These are phyloP conservation scores for Caenorhabditis sp. DNA, from an alignment of 2,888 invertebrate species.

Conservation along the genomic window DNA sequence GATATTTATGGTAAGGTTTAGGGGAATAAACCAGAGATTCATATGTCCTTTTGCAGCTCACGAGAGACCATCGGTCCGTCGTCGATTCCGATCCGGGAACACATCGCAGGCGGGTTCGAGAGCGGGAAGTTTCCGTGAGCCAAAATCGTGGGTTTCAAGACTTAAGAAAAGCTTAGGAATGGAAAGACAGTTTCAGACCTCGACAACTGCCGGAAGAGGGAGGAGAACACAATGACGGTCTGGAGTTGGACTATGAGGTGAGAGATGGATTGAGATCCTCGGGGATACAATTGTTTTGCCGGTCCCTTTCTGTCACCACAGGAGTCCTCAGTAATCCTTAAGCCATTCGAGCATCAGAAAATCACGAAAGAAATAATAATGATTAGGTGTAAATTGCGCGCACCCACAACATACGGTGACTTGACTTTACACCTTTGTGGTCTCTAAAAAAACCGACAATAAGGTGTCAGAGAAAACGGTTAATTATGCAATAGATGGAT, in stretches of 20 bases:
- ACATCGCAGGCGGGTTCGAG: slow-evolving; percentile 36
- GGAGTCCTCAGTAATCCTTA: no score
- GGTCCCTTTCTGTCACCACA: no score
- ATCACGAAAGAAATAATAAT: not conserved
- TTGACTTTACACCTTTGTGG: not conserved
- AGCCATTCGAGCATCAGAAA: no score
- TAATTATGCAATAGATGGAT: slow-evolving; percentile 3
- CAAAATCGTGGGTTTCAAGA: slow-evolving; percentile 17
- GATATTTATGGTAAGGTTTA: slow-evolving; percentile 25
- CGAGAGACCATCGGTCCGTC: slow-evolving; percentile 30
- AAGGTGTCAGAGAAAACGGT: not conserved
- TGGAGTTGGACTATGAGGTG: slow-evolving; percentile 35
- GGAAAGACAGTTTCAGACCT: no score
- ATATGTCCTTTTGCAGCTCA: slow-evolving; percentile 5
- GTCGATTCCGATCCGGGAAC: slow-evolving; percentile 40
- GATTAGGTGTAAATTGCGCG: no score
- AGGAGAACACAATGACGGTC: slow-evolving; percentile 44
- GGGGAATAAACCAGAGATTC: not conserved
- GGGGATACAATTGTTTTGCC: no score
- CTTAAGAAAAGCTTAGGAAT: no score
- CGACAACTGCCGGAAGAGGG: slow-evolving; percentile 15
- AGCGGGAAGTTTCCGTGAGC: slow-evolving; percentile 41
- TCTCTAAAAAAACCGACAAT: not conserved
- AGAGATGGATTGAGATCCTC: no score
- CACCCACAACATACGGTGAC: no score